Evolutionary conservation across 2,888 invertebrate genomes (phyloP).

Genomic region (Muscina levida): DNA sequence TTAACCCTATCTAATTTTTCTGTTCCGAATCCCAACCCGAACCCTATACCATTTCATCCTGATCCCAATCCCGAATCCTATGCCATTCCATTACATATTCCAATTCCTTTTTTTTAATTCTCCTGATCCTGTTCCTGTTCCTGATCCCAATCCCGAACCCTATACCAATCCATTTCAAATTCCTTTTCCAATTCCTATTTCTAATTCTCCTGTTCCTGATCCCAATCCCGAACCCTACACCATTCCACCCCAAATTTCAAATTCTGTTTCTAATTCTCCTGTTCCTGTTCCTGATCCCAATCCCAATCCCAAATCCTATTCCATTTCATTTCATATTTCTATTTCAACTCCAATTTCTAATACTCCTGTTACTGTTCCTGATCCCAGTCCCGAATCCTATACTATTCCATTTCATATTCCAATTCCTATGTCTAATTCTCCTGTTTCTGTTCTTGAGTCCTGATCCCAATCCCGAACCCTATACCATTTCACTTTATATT

Average conservation of each 20-base stretch:
- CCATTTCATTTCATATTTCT: neutral
- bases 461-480: too few species aligned
- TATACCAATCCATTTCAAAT: neutral
- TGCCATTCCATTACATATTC: neutral
- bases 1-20: neutral
- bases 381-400: neutral
- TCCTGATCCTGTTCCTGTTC: neutral
- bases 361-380: neutral
- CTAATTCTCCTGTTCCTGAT: too few species aligned
- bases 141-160: neutral
- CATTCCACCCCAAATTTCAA: too few species aligned
- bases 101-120: neutral
- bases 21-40: neutral
- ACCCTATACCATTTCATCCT: too few species aligned
- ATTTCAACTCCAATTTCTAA: neutral
- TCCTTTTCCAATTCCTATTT: too few species aligned
- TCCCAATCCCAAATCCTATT: neutral
- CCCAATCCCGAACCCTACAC: too few species aligned
- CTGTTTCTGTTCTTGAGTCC: too few species aligned
- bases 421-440: neutral
- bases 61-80: neutral
- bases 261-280: too few species aligned
- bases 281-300: too few species aligned
- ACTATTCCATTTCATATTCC: neutral
- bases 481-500: too few species aligned